These are phyloP conservation scores for Sinelater perroti DNA, from an alignment of 2,888 invertebrate species.

Conservation along the genomic window DNA sequence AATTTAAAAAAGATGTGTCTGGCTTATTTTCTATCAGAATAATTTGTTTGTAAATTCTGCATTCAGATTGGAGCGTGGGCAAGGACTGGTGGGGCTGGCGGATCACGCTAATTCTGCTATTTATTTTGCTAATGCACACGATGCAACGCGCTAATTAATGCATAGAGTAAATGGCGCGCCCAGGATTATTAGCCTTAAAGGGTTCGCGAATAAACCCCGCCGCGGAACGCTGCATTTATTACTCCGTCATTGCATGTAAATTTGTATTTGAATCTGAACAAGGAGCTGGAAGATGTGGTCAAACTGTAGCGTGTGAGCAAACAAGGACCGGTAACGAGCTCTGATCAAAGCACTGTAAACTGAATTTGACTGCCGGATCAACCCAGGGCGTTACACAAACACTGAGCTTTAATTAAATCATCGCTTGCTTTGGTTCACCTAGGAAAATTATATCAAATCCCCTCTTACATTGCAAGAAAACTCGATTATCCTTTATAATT, in stretches of 20 bases:
- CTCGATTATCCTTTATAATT: slow-evolving; percentile 33
- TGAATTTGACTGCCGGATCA: slow-evolving; percentile 53
- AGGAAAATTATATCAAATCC: slow-evolving; percentile 42
- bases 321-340: slow-evolving; percentile 49
- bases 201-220: neutral
- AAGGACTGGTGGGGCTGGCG: neutral
- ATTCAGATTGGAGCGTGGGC: neutral
- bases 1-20: too few relatives aligned
- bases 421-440: slow-evolving; percentile 49
- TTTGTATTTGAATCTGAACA: slow-evolving; percentile 24
- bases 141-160: slow-evolving; percentile 13
- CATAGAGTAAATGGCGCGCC: slow-evolving; percentile 1
- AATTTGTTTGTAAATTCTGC: slow-evolving; percentile 15
- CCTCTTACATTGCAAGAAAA: slow-evolving; percentile 33
- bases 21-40: too few relatives aligned
- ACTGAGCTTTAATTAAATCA: slow-evolving; percentile 52
- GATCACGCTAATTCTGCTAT: neutral
- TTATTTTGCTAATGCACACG: slow-evolving; percentile 5
- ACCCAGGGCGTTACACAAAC: slow-evolving; percentile 51
- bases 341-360: slow-evolving; percentile 54
- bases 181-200: slow-evolving; percentile 13
- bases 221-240: slow-evolving; percentile 6
- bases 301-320: slow-evolving; percentile 40
- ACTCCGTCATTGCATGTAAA: slow-evolving; percentile 14
- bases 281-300: slow-evolving; percentile 28